Base-by-base conservation (phyloP, 2,113 vertebrate species). In the Etheostoma cragini region DNA sequence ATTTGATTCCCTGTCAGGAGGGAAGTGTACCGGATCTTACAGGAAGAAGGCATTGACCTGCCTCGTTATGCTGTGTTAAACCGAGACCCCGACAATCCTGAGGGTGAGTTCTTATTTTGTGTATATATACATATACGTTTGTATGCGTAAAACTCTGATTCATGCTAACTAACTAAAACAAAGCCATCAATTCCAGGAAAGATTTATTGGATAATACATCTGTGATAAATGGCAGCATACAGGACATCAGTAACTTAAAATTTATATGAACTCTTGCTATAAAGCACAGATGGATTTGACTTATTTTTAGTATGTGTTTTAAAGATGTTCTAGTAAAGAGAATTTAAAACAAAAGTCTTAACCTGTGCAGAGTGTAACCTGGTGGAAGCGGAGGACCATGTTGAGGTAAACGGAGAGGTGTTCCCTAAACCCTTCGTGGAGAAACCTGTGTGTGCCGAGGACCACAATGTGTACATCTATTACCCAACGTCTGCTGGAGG, bases 381-480 rank as follows among this genome's bases (percentile, higher is more conserved):
- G 72, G 96, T 99, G 90, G 98, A 99, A 87, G 96, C 94, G 35
- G 98, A 99, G 88, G 98, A 99, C 91, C 98, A 99, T 0, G 98
- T 99, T 21, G 98, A 99, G 91, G 97, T 99, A 24, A 98, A 99
- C 0, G 97, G 97, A 56, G 97, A 97, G 66, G 92, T 98, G 73
- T 99, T 99, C 90, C 97, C 96, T 2, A 99, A 99, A 92, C 98
- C 98, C 0, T 99, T 99, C 84, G 98, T 99, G 76, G 98, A 99
- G 95, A 99, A 99, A 88, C 98, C 98, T 0, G 98, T 99, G 87
- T 98, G 96, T 19, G 98, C 98, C 0, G 98, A 99, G 84, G 98
- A 99, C 93, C 98, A 99, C 93, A 99, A 99, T 0, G 98, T 99
- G 76, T 99, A 99, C 83, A 99, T 99, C 89, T 99, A 99, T 91